Evolutionary conservation across 2,113 vertebrate species (phyloP).

Genomic region (Siniperca chuatsi): DNA sequence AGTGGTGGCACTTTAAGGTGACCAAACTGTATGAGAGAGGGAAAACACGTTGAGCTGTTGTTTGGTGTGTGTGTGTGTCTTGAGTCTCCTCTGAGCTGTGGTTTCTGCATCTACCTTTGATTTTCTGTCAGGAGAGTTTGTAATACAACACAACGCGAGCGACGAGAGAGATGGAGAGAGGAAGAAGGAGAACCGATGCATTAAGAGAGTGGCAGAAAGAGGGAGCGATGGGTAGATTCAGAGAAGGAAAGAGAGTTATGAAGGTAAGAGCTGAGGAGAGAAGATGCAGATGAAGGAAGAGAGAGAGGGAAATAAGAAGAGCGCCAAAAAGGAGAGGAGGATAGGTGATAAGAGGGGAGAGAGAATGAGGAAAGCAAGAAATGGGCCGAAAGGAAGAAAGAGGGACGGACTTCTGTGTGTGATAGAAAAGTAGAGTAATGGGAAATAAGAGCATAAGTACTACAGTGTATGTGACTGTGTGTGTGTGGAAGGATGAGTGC

Average conservation of each 20-base stretch:
- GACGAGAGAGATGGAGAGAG: slow-evolving; percentile 1
- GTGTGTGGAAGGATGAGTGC: not conserved
- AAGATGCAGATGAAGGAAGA: not conserved
- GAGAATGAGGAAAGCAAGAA: not conserved
- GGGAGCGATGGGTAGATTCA: not conserved
- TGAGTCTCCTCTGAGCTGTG: slow-evolving; percentile 30
- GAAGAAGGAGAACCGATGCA: not conserved
- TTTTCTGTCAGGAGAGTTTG: slow-evolving; percentile 64
- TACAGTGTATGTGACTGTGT: not conserved
- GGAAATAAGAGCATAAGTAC: not conserved
- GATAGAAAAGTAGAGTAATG: slow-evolving; percentile 7
- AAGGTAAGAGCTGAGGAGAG: not conserved
- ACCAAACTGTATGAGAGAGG: slow-evolving; percentile 23
- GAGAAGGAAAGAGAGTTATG: not conserved
- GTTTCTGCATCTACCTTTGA: slow-evolving; percentile 65
- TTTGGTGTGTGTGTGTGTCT: slow-evolving; percentile 17
- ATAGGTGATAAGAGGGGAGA: not conserved
- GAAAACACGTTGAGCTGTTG: slow-evolving; percentile 15
- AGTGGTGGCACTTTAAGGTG: not conserved
- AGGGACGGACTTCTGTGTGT: not conserved
- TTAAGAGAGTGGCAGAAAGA: slow-evolving; percentile 15
- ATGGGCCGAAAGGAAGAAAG: too few relatives aligned
- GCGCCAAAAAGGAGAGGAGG: not conserved
- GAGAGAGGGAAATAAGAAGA: not conserved
- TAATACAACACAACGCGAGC: slow-evolving; percentile 46